Evolutionary conservation across 2,797 vertebrate genomes (phyloP), one percentile per base, ranked within the genome.

Genomic region (Xerus rutilus): DNA sequence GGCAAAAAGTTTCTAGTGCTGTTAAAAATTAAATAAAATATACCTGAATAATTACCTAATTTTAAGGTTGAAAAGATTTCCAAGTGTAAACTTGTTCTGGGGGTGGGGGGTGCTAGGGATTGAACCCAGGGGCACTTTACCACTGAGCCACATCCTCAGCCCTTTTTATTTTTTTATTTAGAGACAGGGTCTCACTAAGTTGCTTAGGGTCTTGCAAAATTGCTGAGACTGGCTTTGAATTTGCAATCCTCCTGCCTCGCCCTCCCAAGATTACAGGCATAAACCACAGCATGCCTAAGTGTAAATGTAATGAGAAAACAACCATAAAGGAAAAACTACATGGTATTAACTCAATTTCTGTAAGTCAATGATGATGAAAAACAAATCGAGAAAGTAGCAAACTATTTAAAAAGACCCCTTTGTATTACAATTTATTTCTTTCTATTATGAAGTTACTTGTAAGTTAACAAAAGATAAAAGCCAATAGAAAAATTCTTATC

Each of bases 391-490:
- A 92, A 91, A 32, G 11, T 49, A 43, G 67, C 32, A 73, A 67
- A 77, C 5, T 23, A 25, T 23, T 39, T 43, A 45, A n/a, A 64
- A 90, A 77, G 52, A 77, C 30, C 8, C 18, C 23, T 32, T 13
- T 4, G 43, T 7, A 64, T 65, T 43, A 62, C 3, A 30, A 2
- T 59, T 96, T 43, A 57, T 87, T 90, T 76, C 47, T 89, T 92
- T 95, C 86, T 7, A 57, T 86, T 69, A 28, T 23, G 13, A 73
- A 72, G 2, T 12, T 30, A 14, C 52, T 45, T 88, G 72, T 4
- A 93, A 85, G 62, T 88, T 74, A 86, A 59, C 14, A 77, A 95
- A 91, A 83, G 25, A 35, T 25, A 85, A 93, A 77, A 35, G 10
- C 12, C 45, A 76, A 54, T 32, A 70, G 14, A 45, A 97, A 94